Base-by-base conservation (phyloP, 2,797 vertebrate genomes). In the Poliocrania exsul region DNA sequence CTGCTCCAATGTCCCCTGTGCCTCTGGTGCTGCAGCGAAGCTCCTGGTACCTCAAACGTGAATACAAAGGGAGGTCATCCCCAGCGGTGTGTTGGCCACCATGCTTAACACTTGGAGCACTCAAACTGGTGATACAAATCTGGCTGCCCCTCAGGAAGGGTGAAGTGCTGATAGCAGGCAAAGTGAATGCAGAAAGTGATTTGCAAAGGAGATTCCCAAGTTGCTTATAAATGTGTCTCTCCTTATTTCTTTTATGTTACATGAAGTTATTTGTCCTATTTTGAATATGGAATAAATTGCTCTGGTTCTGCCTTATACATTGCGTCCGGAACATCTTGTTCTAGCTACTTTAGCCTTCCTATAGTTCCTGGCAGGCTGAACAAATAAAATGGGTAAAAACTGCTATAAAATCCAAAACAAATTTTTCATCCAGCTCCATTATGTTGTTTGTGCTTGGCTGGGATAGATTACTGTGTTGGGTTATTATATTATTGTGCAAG, bases 81-180 rank as follows among this genome's bases (percentile, higher is more conserved):
- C 40, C 56, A 21, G 54, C 33, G 54, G 37, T 53, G 54, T 17
- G 7, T 13, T 7, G 18, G 49, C 0, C 0, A 14, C 2, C 2
- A 1, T 6, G 56, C 40, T 31, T 19, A 25, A 13, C 0, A 0
- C 14, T 3, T 9, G 0, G 6, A 53, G 61, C 42, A 0, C 31
- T 35, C 17, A 1, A 33, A 9, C 25, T 1, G 4, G 49, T 71
- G 47, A 5, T 14, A 29, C 24, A 35, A 44, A 58, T 10, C 66
- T 4, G 16, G 31, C 42, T 42, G 44, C 20, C n/a, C 51, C 42
- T 31, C 1, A 2, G 53, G 46, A 60, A 47, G 42, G 42, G 3
- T 7, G 24, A 26, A 2, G 0, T 26, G 69, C 38, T 64, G 42
- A 24, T 9, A 70, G 38, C 37, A 66, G 44, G n/a, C 42, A 74